phyloP scores from a whole-genome alignment of 2,797 vertebrate species.

The Cheirogaleus major region DNA sequence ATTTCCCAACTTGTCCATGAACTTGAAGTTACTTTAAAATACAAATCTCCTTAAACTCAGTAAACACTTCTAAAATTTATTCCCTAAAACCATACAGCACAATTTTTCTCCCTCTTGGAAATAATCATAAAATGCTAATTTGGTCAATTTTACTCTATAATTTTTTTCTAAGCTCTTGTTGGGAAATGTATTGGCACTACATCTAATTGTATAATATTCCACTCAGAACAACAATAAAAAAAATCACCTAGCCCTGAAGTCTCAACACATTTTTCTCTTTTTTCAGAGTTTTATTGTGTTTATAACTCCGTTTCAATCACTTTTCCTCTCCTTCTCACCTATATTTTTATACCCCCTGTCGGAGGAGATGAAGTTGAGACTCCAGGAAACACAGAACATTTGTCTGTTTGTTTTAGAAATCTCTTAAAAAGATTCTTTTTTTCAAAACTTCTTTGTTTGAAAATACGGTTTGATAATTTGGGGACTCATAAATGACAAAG shows the following conservation, averaged over 20 bases:
- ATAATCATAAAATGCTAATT: constrained; percentile 75
- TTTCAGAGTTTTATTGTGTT: constrained; percentile 26
- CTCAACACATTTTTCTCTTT: constrained; percentile 14
- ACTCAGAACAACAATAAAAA: background rate
- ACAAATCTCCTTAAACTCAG: constrained; percentile 56
- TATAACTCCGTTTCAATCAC: background rate
- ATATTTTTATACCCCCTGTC: background rate
- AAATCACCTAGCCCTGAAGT: constrained; percentile 3
- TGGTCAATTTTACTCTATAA: constrained; percentile 46
- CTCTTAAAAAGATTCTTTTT: background rate
- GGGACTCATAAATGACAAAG: background rate
- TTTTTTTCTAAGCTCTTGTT: constrained; percentile 48
- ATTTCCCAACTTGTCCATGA: constrained; percentile 29
- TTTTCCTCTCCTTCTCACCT: background rate
- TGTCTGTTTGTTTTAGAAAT: background rate
- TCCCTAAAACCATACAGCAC: background rate
- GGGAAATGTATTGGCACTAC: background rate
- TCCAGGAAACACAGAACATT: constrained; percentile 18
- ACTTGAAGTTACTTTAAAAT: constrained; percentile 52
- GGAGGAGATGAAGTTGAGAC: background rate
- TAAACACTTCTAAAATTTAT: constrained; percentile 58
- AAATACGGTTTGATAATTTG: background rate
- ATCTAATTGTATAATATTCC: constrained; percentile 29
- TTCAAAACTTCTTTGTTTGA: background rate
- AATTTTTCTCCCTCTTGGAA: constrained; percentile 54